These are phyloP conservation scores for Piaya cayana DNA, from an alignment of 2,113 vertebrate species.

Conservation along the genomic window DNA sequence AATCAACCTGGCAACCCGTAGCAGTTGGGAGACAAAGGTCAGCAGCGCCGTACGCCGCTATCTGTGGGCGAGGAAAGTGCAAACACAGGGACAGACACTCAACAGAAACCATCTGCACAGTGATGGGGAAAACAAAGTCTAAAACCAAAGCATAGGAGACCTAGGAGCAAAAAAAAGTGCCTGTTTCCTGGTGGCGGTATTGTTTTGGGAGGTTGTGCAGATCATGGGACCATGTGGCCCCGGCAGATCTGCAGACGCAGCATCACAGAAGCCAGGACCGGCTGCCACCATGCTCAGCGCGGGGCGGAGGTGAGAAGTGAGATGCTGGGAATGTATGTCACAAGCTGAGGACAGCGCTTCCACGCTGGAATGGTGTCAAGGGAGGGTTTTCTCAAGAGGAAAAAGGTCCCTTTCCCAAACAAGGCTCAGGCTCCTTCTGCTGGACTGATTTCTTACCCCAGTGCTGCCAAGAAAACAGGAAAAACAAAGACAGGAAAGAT, in stretches of 20 bases:
- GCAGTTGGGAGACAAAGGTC: neutral
- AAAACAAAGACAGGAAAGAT: conserved; percentile 27
- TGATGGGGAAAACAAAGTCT: neutral
- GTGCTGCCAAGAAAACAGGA: neutral
- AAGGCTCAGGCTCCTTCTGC: neutral
- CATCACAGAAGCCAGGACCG: fast-evolving
- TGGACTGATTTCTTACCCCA: neutral
- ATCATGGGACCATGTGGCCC: fast-evolving
- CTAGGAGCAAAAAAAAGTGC: neutral
- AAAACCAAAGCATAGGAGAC: neutral
- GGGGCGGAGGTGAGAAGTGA: neutral
- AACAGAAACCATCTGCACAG: neutral
- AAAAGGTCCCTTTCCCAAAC: neutral
- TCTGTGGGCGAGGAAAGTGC: neutral
- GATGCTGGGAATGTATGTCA: neutral
- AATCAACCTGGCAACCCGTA: neutral
- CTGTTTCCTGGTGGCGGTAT: neutral
- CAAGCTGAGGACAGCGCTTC: neutral
- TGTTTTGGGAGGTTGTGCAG: neutral
- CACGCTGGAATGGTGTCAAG: neutral
- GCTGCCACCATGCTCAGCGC: neutral
- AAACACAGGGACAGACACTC: neutral
- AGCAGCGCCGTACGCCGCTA: fast-evolving
- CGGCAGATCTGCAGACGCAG: neutral
- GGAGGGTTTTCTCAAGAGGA: neutral